phyloP scores from a whole-genome alignment of 2,113 vertebrate genomes.

The Dipodomys stephensi region DNA sequence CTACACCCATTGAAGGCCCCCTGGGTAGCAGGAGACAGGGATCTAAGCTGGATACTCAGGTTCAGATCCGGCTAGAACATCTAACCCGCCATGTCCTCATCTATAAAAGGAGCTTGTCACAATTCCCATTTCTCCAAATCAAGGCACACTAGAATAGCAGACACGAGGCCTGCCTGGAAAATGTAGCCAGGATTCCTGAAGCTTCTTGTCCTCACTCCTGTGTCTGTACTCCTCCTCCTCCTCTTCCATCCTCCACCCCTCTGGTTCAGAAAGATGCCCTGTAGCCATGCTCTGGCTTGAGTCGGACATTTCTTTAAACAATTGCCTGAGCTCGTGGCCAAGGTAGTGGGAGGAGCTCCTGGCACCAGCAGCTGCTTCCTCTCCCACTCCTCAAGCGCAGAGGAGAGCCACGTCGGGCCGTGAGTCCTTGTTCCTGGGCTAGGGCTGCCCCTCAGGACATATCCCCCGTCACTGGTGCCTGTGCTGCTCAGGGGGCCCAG shows the following conservation, averaged over 20 bases:
- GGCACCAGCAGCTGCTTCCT: background rate
- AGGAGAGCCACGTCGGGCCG: background rate
- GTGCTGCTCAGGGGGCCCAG: background rate
- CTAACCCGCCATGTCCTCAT: background rate
- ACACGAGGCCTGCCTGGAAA: background rate
- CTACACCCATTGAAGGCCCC: background rate
- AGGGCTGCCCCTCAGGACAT: background rate
- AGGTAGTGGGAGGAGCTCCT: background rate
- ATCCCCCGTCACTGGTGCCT: background rate
- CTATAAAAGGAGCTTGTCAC: background rate
- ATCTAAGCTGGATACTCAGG: background rate
- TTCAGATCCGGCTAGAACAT: no score
- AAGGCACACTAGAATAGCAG: background rate
- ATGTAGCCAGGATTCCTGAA: background rate
- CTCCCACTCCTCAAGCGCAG: no score
- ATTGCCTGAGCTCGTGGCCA: background rate
- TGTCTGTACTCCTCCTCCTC: rapidly evolving
- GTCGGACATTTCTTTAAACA: background rate
- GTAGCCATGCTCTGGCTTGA: background rate
- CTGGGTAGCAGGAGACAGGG: background rate
- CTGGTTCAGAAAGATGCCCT: background rate
- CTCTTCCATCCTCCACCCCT: background rate
- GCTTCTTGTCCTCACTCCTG: background rate
- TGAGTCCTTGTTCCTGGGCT: background rate
- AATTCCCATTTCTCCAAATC: background rate